phyloP scores from a whole-genome alignment of 2,888 invertebrate species.

The Drosophila cracens region DNA sequence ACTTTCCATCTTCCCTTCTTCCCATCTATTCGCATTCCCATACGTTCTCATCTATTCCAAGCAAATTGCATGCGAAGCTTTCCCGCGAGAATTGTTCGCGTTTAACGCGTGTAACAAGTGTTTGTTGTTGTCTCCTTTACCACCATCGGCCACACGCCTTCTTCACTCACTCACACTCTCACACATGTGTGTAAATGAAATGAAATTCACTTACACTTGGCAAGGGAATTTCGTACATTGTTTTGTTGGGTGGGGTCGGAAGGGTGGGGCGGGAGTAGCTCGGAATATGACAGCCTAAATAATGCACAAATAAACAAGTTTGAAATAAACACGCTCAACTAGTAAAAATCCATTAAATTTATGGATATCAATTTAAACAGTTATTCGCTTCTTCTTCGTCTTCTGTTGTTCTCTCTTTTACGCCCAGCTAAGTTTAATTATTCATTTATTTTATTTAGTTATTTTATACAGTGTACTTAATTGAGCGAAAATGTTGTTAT shows the following conservation, averaged over 20 bases:
- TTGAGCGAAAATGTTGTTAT: constrained; percentile 16
- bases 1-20: not conserved
- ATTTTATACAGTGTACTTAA: not conserved
- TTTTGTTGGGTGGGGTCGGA: not conserved
- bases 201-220: constrained; percentile 60
- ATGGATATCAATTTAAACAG: not conserved
- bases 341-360: not conserved
- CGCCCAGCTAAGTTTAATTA: not conserved
- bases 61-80: constrained; percentile 64
- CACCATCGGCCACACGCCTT: not conserved
- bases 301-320: constrained; percentile 28
- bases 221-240: constrained; percentile 29
- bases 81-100: constrained; percentile 59
- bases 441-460: not conserved
- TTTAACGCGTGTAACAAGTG: constrained; percentile 65
- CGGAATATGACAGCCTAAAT: constrained; percentile 17
- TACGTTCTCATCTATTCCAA: constrained; percentile 34
- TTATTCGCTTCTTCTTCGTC: not conserved
- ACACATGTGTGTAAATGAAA: constrained; percentile 55
- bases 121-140: constrained; percentile 35
- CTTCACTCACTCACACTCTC: not conserved
- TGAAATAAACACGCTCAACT: not conserved
- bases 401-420: not conserved
- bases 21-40: constrained; percentile 1
- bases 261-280: not conserved